Conservation (phyloP, 2,888 invertebrate genomes). For the Lochmaea capreae region DNA sequence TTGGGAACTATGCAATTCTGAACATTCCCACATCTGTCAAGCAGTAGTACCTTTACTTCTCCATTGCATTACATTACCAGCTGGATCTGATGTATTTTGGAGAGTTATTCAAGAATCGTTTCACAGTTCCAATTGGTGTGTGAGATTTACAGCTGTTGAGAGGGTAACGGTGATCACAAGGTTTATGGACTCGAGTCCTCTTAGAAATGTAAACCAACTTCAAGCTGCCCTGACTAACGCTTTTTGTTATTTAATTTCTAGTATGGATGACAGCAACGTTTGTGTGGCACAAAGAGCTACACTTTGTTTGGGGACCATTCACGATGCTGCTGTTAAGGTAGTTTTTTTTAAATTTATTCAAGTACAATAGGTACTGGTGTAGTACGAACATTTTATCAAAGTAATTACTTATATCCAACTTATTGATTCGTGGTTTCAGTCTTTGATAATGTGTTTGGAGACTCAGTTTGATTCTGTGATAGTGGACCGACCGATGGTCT, state of each 20-base stretch:
- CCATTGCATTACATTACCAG: constrained; percentile 93
- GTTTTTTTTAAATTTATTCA: constrained; percentile 48
- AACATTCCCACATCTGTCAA: constrained; percentile 94
- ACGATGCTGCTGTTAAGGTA: constrained; percentile 88
- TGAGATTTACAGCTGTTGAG: constrained; percentile 95
- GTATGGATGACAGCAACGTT: constrained; percentile 95
- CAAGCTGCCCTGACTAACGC: constrained; percentile 96
- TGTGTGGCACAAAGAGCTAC: constrained; percentile 95
- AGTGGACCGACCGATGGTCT: constrained; percentile 94
- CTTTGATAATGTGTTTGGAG: constrained; percentile 93
- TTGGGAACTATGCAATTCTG: constrained; percentile 92
- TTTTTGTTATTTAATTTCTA: constrained; percentile 95
- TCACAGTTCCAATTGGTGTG: constrained; percentile 88
- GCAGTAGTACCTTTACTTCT: constrained; percentile 91
- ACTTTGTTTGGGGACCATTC: constrained; percentile 92
- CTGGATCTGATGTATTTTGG: constrained; percentile 97
- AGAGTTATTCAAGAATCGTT: constrained; percentile 95
- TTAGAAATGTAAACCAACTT: constrained; percentile 83
- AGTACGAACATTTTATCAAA: no score
- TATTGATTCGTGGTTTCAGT: constrained; percentile 66
- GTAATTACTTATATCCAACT: neutral
- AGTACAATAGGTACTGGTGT: neutral
- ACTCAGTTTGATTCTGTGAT: constrained; percentile 98
- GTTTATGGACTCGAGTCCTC: constrained; percentile 91
- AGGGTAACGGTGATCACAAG: constrained; percentile 91